Evolutionary conservation across 2,797 vertebrate genomes (phyloP).

Genomic region (Halcyon smyrnensis): DNA sequence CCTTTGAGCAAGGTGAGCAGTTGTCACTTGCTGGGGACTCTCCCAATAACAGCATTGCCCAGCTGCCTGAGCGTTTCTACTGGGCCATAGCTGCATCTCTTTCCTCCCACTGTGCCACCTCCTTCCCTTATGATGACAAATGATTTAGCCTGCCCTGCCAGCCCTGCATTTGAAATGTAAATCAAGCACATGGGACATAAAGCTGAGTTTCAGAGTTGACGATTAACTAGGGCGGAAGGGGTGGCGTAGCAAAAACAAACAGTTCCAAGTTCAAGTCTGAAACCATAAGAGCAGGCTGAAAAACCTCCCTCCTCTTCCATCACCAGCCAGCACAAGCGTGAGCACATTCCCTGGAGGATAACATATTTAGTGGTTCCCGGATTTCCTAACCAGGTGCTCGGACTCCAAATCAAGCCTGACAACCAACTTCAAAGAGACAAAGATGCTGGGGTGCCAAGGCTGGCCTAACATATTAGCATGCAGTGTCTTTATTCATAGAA

Average conservation of each 20-base stretch:
- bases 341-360: background rate
- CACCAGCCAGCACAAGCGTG: background rate
- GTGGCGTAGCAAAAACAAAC: constrained; percentile 71
- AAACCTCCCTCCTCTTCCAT: background rate
- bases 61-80: background rate
- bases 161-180: constrained; percentile 64
- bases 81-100: background rate
- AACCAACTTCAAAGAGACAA: background rate
- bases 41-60: background rate
- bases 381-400: background rate
- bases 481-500: background rate
- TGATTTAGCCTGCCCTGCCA: constrained; percentile 53
- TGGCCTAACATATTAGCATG: background rate
- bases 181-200: constrained; percentile 57
- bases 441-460: background rate
- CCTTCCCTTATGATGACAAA: constrained; percentile 62
- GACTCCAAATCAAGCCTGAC: background rate
- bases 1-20: constrained; percentile 26
- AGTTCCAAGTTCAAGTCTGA: constrained; percentile 68
- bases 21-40: background rate
- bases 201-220: constrained; percentile 66
- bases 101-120: constrained; percentile 63
- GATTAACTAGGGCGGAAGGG: constrained; percentile 72
- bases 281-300: constrained; percentile 16
- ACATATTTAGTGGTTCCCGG: background rate